Conservation (phyloP, 2,888 invertebrate genomes). For the Latrodectus elegans region DNA sequence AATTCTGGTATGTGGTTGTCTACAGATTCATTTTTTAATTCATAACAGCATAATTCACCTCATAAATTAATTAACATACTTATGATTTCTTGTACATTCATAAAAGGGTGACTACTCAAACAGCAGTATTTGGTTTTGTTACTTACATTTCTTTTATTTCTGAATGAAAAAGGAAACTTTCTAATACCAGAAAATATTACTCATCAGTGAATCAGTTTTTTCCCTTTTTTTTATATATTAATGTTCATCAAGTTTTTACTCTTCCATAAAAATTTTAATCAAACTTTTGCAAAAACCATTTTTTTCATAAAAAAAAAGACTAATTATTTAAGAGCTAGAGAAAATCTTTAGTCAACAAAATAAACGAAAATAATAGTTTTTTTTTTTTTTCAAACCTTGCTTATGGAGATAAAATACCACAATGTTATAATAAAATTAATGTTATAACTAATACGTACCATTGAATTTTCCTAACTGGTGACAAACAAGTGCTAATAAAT, state of each 20-base stretch:
- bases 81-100: too few relatives aligned
- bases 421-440: not conserved
- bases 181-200: too few relatives aligned
- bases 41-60: too few relatives aligned
- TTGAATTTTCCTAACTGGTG: constrained; percentile 55
- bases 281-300: not conserved
- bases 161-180: too few relatives aligned
- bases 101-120: too few relatives aligned
- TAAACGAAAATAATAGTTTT: not conserved
- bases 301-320: not conserved
- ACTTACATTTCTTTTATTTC: too few relatives aligned
- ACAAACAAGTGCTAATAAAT: constrained; percentile 54
- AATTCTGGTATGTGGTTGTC: too few relatives aligned
- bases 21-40: too few relatives aligned
- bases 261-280: not conserved
- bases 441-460: constrained; percentile 13
- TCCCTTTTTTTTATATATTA: too few relatives aligned
- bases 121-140: too few relatives aligned
- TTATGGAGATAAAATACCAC: not conserved
- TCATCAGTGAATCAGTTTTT: too few relatives aligned
- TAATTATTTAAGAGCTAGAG: not conserved
- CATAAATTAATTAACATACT: too few relatives aligned
- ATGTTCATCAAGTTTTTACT: not conserved
- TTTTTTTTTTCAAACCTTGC: not conserved
- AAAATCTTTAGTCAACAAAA: not conserved